Evolutionary conservation across 1,140 invertebrate genomes (phyloP).

Genomic region (Magallana gigas): DNA sequence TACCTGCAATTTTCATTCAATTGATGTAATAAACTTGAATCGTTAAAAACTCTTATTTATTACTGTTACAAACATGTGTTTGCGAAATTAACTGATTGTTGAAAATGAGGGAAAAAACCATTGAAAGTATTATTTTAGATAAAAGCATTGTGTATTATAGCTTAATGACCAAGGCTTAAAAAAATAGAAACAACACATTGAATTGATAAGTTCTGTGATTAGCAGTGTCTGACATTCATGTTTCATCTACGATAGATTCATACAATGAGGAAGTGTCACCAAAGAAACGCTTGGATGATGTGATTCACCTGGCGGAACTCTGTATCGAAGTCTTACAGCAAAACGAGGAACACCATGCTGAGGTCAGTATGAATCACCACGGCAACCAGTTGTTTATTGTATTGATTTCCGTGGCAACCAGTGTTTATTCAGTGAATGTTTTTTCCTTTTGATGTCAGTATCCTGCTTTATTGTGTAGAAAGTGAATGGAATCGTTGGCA

Average conservation of each 20-base stretch:
- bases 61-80: no score
- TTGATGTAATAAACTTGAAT: no score
- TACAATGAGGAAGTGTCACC: slow-evolving; percentile 72
- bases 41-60: no score
- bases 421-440: background rate
- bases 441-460: background rate
- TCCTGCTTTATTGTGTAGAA: slow-evolving; percentile 19
- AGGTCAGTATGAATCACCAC: slow-evolving; percentile 84
- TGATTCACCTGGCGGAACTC: slow-evolving; percentile 97
- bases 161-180: no score
- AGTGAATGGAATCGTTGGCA: background rate
- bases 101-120: no score
- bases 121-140: no score
- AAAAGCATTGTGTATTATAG: no score
- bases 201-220: no score
- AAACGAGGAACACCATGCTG: slow-evolving; percentile 99
- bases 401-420: background rate
- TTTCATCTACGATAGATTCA: slow-evolving; percentile 46
- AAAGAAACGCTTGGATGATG: slow-evolving; percentile 92
- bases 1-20: no score
- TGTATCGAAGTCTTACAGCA: slow-evolving; percentile 99
- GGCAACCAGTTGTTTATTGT: background rate
- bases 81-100: no score
- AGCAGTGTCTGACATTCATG: no score
- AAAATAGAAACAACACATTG: no score